phyloP scores from a whole-genome alignment of 2,113 vertebrate genomes.

The Prolemur simus region DNA sequence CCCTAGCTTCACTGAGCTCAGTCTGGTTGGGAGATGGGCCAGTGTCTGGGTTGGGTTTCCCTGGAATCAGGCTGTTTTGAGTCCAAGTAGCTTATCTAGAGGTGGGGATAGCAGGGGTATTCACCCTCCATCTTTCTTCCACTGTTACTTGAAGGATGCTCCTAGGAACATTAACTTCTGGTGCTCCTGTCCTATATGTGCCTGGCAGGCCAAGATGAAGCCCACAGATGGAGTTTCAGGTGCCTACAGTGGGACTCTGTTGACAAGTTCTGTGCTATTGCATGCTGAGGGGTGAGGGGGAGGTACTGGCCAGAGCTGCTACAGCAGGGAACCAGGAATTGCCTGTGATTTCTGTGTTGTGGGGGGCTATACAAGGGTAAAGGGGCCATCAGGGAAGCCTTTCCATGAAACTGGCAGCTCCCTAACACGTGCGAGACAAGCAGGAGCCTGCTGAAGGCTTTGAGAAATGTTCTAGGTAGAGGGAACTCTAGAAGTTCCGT shows the following conservation, averaged over 20 bases:
- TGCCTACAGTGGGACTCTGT: not conserved
- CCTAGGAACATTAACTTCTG: not conserved
- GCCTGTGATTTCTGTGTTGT: not conserved
- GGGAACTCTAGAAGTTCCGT: not conserved
- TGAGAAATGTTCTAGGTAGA: not conserved
- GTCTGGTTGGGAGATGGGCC: not conserved
- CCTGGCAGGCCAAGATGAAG: not conserved
- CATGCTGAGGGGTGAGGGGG: not conserved
- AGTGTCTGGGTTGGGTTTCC: not conserved
- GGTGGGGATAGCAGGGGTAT: not conserved
- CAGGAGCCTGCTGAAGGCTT: not conserved
- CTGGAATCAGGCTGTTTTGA: not conserved
- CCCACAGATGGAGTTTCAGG: not conserved
- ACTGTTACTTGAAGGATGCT: not conserved
- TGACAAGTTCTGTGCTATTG: not conserved
- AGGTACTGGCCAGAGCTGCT: not conserved
- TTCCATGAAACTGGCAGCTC: not conserved
- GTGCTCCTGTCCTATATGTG: accelerated
- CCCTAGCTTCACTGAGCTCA: not conserved
- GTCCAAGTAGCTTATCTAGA: not conserved
- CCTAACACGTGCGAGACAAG: not conserved
- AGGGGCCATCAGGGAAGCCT: not conserved
- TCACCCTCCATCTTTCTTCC: not conserved
- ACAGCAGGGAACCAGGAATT: not conserved
- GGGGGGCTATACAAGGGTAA: not conserved